phyloP scores from a whole-genome alignment of 2,797 vertebrate genomes.

The Sebastes alutus region DNA sequence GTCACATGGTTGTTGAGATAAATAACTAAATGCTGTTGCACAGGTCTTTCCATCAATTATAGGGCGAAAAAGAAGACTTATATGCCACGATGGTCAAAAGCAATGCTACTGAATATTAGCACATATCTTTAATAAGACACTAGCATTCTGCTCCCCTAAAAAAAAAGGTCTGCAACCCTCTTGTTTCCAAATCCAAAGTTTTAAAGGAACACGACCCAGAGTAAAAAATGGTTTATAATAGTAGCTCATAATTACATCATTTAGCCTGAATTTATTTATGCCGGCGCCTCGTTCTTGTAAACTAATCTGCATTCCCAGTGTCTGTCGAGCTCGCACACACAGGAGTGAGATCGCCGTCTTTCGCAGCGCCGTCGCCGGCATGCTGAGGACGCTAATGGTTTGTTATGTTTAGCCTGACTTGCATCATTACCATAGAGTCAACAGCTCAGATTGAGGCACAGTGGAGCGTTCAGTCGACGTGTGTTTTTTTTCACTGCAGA shows the following conservation, averaged over 20 bases:
- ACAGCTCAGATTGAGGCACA: constrained; percentile 78
- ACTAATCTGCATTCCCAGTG: constrained; percentile 64
- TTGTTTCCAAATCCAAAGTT: not conserved
- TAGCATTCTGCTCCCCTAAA: not conserved
- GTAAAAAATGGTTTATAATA: constrained; percentile 16
- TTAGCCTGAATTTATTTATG: constrained; percentile 43
- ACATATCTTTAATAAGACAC: not conserved
- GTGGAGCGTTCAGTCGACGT: constrained; percentile 66
- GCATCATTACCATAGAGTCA: constrained; percentile 82
- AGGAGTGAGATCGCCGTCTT: constrained; percentile 61
- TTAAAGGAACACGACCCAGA: not conserved
- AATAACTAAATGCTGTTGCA: not conserved
- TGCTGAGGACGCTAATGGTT: constrained; percentile 77
- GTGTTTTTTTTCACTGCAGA: constrained; percentile 62
- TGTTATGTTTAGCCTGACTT: constrained; percentile 82
- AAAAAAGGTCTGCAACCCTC: not conserved
- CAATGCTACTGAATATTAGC: not conserved
- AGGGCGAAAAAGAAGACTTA: not conserved
- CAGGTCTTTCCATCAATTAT: not conserved
- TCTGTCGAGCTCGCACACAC: constrained; percentile 34
- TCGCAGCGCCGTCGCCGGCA: constrained; percentile 47
- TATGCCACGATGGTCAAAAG: not conserved
- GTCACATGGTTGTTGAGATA: not conserved
- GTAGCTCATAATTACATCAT: constrained; percentile 18
- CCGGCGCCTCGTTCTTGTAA: constrained; percentile 27